phyloP scores from a whole-genome alignment of 2,888 invertebrate species.

The Temnothorax unifasciatus region DNA sequence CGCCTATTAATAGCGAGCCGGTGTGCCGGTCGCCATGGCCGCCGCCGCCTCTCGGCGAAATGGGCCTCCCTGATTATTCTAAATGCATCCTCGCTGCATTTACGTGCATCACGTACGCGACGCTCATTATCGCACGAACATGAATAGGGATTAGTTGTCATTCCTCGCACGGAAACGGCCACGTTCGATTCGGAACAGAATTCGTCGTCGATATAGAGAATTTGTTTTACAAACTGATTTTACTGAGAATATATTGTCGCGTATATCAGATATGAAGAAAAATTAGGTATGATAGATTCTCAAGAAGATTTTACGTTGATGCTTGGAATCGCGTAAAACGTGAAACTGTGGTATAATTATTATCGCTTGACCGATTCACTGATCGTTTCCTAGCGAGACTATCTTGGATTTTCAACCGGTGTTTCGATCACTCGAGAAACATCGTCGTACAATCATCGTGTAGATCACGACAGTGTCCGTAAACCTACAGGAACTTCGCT shows the following conservation, averaged over 20 bases:
- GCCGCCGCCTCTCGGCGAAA: constrained; percentile 12
- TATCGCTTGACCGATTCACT: background rate
- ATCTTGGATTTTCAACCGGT: background rate
- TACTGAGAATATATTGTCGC: background rate
- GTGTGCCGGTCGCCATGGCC: constrained; percentile 39
- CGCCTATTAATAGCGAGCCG: constrained; percentile 68
- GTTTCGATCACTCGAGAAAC: background rate
- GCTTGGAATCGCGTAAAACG: background rate
- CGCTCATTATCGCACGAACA: background rate
- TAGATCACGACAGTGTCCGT: background rate
- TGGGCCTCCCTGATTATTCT: constrained; percentile 48
- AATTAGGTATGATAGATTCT: background rate
- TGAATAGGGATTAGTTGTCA: background rate
- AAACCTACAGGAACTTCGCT: constrained; percentile 19
- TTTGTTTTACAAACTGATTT: background rate
- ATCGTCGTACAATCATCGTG: background rate
- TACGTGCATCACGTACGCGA: background rate
- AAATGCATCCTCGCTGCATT: constrained; percentile 29
- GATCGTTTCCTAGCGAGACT: background rate
- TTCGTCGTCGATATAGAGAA: background rate
- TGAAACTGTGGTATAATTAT: background rate
- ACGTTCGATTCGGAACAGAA: background rate
- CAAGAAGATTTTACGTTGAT: background rate
- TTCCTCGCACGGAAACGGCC: background rate
- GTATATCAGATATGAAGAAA: background rate